Conservation (phyloP, 2,888 invertebrate genomes). For the Caenorhabditis japonica region DNA sequence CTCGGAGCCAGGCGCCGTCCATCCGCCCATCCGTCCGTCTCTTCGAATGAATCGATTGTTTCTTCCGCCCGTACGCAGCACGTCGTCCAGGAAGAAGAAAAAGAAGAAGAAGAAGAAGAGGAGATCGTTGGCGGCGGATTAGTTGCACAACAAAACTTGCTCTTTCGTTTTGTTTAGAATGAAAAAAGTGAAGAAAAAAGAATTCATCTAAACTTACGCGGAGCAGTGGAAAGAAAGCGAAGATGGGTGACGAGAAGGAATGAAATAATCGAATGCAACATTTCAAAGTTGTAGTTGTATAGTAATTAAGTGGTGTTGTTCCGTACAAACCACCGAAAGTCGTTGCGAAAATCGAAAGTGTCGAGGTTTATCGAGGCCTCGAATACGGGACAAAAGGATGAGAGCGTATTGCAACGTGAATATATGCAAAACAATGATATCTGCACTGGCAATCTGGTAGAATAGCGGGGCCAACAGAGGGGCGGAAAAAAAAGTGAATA, state of each 20-base stretch:
- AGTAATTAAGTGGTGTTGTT: slow-evolving; percentile 39
- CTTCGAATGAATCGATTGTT: slow-evolving; percentile 38
- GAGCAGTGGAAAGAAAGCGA: slow-evolving; percentile 14
- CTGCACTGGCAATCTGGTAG: slow-evolving; percentile 28
- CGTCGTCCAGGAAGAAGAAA: too few relatives aligned
- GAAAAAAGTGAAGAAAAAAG: too few relatives aligned
- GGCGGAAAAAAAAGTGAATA: slow-evolving; percentile 20
- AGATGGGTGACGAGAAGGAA: slow-evolving; percentile 37
- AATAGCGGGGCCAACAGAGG: slow-evolving; percentile 7
- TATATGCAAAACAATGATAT: slow-evolving; percentile 32
- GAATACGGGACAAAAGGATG: slow-evolving; percentile 2
- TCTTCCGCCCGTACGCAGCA: slow-evolving; percentile 6
- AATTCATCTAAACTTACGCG: slow-evolving; percentile 42
- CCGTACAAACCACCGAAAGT: slow-evolving; percentile 10
- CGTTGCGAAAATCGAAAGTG: slow-evolving; percentile 37
- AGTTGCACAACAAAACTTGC: slow-evolving; percentile 14
- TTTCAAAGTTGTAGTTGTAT: slow-evolving; percentile 19
- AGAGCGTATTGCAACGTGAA: slow-evolving; percentile 24
- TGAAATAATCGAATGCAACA: slow-evolving; percentile 39
- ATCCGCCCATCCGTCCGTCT: slow-evolving; percentile 7
- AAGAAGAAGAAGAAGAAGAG: slow-evolving; percentile 6
- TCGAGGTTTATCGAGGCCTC: slow-evolving; percentile 38
- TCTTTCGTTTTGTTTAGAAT: slow-evolving; percentile 36
- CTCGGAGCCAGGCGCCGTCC: too few relatives aligned
- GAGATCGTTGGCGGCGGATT: slow-evolving; percentile 34